Evolutionary conservation across 53 echinoderm and acorn worm species (phyloP), one percentile per base, ranked within the genome.

Genomic region (Stichopus horrens): DNA sequence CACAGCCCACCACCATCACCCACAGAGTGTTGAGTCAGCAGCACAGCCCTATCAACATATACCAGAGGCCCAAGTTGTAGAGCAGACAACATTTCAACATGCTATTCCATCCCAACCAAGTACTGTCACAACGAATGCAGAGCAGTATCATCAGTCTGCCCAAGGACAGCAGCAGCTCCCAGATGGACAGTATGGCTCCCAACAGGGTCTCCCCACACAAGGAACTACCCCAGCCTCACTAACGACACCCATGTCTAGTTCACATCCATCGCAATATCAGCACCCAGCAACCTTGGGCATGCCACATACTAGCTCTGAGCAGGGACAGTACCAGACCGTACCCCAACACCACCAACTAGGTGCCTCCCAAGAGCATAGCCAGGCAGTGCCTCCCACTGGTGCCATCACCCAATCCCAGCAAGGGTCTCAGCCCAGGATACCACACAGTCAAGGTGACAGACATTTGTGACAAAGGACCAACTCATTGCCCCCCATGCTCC

Each of bases 351-450:
- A 65, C 52, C 71, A 65, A 13, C 23, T 86, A 65, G 86, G 86
- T 86, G 86, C 86, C 86, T 86, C 86, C 71, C 86, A 86, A 68
- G 86, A 86, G 66, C 66, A 37, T 68, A 86, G 86, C 86, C 86
- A 86, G 66, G 86, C 86, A 86, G 86, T 86, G 86, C 86, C 86
- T 86, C 86, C 86, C 58, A 22, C 81, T 18, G 81, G 81, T 81
- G 81, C 81, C 58, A 81, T 81, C 54, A 56, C 81, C 81, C 81
- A 53, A 56, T 18, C 81, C 56, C 81, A 81, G 53, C 81, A 81
- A 21, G 81, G 81, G 58, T 53, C 86, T 7, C 86, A 86, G 53
- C 71, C 86, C 86, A 67, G 66, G 86, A 86, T 86, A 86, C 86
- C 86, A 65, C 86, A 86, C 71, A 68, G 86, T 65, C 86, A 86